Base-by-base conservation (phyloP, 1,140 invertebrate genomes). In the Rhynchophorus ferrugineus region DNA sequence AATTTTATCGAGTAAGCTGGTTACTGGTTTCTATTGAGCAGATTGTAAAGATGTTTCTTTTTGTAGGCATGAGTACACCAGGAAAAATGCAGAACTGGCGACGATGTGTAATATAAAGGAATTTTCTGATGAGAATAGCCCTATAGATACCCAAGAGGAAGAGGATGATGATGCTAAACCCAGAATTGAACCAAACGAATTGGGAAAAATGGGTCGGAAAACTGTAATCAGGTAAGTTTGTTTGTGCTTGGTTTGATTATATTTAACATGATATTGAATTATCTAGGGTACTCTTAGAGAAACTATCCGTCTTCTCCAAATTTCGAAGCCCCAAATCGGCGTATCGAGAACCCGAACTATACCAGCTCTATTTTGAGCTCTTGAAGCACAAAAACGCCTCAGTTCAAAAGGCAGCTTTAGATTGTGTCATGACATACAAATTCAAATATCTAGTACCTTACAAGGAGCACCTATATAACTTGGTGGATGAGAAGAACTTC, bases 401-500 rank as follows among this genome's bases (percentile, higher is more conserved):
- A 5, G 72, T 96, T 29, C 93, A 96, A 67, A 91, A 87, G 66
- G 75, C 80, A 46, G 86, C 91, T 0, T 72, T 96, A 37, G 84
- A 88, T 63, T 95, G 91, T 69, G 64, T 96, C 3, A 73, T 91
- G 48, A 82, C 83, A 3, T 95, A 94, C 66, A 91, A 88, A 65
- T 76, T 83, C 38, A 85, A 89, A 60, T 81, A 79, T 59, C 56
- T 95, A 5, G 66, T 72, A 0, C 82, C 87, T 2, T 95, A 95
- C 61, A 88, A 80, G 65, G 79, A 81, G 14, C 78, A 88, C 63
- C 66, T 95, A 6, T 77, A 82, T 51, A 81, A 80, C 53, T 73
- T 95, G 13, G 77, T 95, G 0, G 85, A 93, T 65, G 91, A 95
- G 38, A 88, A 88, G 56, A 87, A 86, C 56, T 85, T 95, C 49